These are phyloP conservation scores for Netelia fuscicornis DNA, from an alignment of 2,888 invertebrate genomes.

Conservation along the genomic window DNA sequence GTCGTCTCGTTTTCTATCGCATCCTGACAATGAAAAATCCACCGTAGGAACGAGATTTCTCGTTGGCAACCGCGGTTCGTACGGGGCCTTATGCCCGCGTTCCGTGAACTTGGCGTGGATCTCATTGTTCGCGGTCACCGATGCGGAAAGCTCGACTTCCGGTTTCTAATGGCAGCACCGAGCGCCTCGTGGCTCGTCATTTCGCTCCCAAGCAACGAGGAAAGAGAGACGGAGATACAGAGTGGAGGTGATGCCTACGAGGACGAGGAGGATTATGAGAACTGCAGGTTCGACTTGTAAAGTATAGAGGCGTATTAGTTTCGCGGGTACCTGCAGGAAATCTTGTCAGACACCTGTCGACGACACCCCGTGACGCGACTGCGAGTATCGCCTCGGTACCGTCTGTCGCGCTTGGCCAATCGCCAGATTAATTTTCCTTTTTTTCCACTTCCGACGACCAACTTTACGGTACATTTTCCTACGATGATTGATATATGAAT, in stretches of 20 bases:
- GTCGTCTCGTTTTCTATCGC: background rate
- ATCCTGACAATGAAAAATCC: conserved; percentile 11
- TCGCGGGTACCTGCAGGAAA: conserved; percentile 53
- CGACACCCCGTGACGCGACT: conserved; percentile 33
- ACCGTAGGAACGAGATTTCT: conserved; percentile 38
- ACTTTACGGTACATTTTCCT: background rate
- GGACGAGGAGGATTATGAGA: conserved; percentile 24
- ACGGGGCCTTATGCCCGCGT: conserved; percentile 52
- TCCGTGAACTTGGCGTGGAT: conserved; percentile 73
- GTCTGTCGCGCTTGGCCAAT: background rate
- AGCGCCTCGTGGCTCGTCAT: conserved; percentile 53
- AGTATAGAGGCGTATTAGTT: conserved; percentile 29
- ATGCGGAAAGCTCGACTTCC: conserved; percentile 82
- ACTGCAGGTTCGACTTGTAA: conserved; percentile 10
- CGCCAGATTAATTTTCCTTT: too few relatives aligned
- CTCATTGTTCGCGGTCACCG: conserved; percentile 82
- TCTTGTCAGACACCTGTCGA: conserved; percentile 45
- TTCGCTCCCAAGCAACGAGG: conserved; percentile 48
- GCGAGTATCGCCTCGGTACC: conserved; percentile 40
- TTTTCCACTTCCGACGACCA: too few relatives aligned
- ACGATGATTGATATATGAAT: background rate
- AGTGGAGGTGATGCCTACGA: background rate
- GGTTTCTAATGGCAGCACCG: conserved; percentile 74
- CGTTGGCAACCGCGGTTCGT: conserved; percentile 22
- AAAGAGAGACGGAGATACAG: background rate